These are phyloP conservation scores for Phalacrocorax aristotelis DNA, from an alignment of 2,113 vertebrate genomes.

Conservation along the genomic window DNA sequence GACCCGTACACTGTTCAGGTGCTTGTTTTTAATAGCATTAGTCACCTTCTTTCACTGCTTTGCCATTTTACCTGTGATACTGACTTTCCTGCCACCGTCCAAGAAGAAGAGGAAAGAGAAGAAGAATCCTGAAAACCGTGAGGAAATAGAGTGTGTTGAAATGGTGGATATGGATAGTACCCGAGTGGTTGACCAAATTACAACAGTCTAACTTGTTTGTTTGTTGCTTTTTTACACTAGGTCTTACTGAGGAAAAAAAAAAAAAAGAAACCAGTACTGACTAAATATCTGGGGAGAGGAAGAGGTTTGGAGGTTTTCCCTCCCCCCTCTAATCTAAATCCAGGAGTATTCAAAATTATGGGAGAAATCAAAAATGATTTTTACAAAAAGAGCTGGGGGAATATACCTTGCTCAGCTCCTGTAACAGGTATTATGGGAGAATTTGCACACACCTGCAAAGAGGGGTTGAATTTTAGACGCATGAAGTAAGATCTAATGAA, in stretches of 20 bases:
- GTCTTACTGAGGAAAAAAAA: constrained; percentile 64
- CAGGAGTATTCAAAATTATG: constrained; percentile 54
- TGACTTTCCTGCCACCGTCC: constrained; percentile 97
- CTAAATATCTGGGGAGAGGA: constrained; percentile 41
- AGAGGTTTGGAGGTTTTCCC: constrained; percentile 17
- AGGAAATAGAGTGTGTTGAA: constrained; percentile 97
- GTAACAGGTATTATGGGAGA: constrained; percentile 42
- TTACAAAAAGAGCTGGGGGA: background rate
- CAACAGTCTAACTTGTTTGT: constrained; percentile 88
- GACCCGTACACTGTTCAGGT: constrained; percentile 97
- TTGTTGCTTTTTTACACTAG: constrained; percentile 73
- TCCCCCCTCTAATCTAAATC: constrained; percentile 44
- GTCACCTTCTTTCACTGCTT: constrained; percentile 98
- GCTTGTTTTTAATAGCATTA: constrained; percentile 95
- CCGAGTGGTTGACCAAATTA: constrained; percentile 97
- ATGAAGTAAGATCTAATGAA: constrained; percentile 64
- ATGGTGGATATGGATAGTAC: constrained; percentile 98
- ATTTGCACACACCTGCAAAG: constrained; percentile 36
- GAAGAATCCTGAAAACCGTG: constrained; percentile 81
- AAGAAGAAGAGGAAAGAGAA: constrained; percentile 89
- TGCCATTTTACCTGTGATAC: constrained; percentile 96
- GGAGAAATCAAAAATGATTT: constrained; percentile 16
- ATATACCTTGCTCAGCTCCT: constrained; percentile 58
- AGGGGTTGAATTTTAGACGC: constrained; percentile 20
- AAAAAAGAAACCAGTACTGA: constrained; percentile 50